Base-by-base conservation (phyloP, 2,888 invertebrate genomes). In the Netelia virgata region DNA sequence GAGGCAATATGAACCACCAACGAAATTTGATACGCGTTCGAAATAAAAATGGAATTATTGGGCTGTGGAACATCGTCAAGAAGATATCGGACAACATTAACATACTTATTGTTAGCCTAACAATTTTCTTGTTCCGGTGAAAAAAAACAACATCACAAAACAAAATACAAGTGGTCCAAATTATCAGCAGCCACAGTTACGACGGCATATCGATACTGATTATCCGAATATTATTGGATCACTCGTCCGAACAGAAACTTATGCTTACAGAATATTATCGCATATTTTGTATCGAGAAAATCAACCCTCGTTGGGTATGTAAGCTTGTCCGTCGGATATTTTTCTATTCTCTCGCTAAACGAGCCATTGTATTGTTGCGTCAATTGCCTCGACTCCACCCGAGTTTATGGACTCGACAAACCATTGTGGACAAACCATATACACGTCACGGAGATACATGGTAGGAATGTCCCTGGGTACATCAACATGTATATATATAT, bases 281-380 rank as follows among this genome's bases (percentile, higher is more conserved):
- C 14, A 23, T 72, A 61, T 72, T 80, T 18, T 36, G 64, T 72
- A 61, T 64, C 53, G 53, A 73, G 72, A 59, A 47, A 53, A 57
- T 50, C 57, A 50, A 57, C 47, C 70, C 20, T 36, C n/a, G 47
- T 61, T 86, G 50, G 59, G 77, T 55, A 70, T 68, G 36, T 66
- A 61, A 61, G 84, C 83, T 84, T 87, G 86, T 89, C 88, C 88
- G 86, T 89, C 91, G 91, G 92, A 92, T 92, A 92, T 91, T 72
- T 70, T 79, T 79, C 64, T 75, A 77, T 82, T 63, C 91, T 72
- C 91, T 91, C 91, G 90, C 91, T 92, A 92, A 91, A 89, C 88
- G 90, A 82, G 78, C 90, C 89, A 92, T 93, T 92, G 86, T 88
- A 92, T 92, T 91, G 85, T 88, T 87, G 81, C 85, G 81, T 88